These are phyloP conservation scores for Tipula helvola DNA, from an alignment of 2,888 invertebrate genomes.

Conservation along the genomic window DNA sequence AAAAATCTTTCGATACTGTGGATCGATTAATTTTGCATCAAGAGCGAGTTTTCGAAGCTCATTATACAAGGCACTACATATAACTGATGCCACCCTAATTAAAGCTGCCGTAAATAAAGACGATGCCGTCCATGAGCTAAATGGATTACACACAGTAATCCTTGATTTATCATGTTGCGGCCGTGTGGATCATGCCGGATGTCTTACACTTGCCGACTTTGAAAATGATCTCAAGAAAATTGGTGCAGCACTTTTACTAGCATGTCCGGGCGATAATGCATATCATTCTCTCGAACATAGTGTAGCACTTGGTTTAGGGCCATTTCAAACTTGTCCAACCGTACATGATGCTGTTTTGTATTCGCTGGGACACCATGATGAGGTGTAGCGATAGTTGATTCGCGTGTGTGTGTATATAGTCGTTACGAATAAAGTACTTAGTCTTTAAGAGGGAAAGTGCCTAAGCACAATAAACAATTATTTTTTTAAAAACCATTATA, in stretches of 20 bases:
- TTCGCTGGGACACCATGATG: conserved; percentile 19
- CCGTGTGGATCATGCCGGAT: conserved; percentile 51
- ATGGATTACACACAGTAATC: conserved; percentile 32
- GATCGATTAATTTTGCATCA: conserved; percentile 55
- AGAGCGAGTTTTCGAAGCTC: conserved; percentile 42
- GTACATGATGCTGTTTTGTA: conserved; percentile 49
- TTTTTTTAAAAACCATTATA: background rate
- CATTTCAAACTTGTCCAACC: conserved; percentile 44
- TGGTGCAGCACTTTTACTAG: conserved; percentile 41
- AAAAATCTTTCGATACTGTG: conserved; percentile 55
- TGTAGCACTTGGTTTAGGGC: conserved; percentile 30
- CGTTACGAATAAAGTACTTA: background rate
- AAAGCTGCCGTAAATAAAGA: conserved; percentile 17
- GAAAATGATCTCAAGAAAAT: conserved; percentile 40
- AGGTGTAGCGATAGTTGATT: background rate
- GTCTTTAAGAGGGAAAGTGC: background rate
- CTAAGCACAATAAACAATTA: background rate
- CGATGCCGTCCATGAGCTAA: conserved; percentile 10
- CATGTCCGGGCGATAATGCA: conserved; percentile 40
- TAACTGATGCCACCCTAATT: conserved; percentile 34
- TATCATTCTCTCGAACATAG: conserved; percentile 31
- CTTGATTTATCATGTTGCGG: conserved; percentile 50
- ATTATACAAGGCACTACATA: conserved; percentile 38
- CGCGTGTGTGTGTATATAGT: background rate
- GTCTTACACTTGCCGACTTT: conserved; percentile 40